Evolutionary conservation across 2,797 vertebrate genomes (phyloP).

Genomic region (Salmo trutta): DNA sequence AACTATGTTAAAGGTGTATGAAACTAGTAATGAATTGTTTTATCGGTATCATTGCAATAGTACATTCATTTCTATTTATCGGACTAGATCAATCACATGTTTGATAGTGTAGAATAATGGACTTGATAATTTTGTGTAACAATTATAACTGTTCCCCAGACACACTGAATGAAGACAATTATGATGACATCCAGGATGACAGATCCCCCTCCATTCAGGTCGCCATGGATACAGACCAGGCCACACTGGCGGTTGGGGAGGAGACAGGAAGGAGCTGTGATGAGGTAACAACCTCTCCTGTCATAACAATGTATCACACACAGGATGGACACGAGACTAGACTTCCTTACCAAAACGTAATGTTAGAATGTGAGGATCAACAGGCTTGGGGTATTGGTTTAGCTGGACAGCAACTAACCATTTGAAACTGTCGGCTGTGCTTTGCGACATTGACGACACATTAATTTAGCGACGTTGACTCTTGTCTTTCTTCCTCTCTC

Average conservation of each 20-base stretch:
- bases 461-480: not conserved
- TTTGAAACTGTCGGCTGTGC: not conserved
- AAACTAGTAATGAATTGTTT: not conserved
- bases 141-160: constrained; percentile 59
- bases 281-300: constrained; percentile 68
- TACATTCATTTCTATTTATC: too few species aligned
- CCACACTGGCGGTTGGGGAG: constrained; percentile 54
- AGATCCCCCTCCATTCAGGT: constrained; percentile 67
- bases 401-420: not conserved
- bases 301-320: constrained; percentile 54
- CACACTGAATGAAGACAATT: constrained; percentile 79
- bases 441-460: not conserved
- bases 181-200: constrained; percentile 75
- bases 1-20: not conserved
- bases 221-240: constrained; percentile 75
- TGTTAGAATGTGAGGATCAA: not conserved
- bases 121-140: not conserved
- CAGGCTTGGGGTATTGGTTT: not conserved
- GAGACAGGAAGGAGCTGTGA: constrained; percentile 75
- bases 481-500: not conserved
- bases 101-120: not conserved
- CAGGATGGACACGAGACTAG: constrained; percentile 72
- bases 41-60: not conserved
- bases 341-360: constrained; percentile 62
- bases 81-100: too few species aligned